Conservation (phyloP, 2,797 vertebrate genomes). For the Pangasius macronema region DNA sequence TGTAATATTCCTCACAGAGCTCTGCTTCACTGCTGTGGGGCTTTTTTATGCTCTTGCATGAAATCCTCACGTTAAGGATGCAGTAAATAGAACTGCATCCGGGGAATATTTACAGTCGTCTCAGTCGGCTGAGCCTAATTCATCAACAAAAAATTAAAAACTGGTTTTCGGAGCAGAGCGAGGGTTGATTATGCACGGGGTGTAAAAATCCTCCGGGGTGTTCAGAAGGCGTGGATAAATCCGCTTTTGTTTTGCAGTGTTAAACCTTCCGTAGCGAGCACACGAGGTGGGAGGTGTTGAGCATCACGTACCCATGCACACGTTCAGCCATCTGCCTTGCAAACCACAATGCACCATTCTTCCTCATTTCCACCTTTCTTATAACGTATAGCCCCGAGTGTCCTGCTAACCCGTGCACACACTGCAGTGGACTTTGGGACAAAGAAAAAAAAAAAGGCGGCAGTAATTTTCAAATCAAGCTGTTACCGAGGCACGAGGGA, state of each 20-base stretch:
- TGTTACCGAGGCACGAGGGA: not conserved
- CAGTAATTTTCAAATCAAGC: slow-evolving; percentile 34
- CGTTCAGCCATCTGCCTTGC: slow-evolving; percentile 25
- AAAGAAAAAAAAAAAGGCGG: not conserved
- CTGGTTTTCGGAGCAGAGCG: not conserved
- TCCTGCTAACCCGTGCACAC: not conserved
- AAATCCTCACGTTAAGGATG: slow-evolving; percentile 20
- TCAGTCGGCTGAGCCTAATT: not conserved
- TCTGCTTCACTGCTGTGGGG: not conserved
- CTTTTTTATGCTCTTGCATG: not conserved
- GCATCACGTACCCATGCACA: slow-evolving; percentile 2
- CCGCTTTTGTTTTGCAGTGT: slow-evolving; percentile 6
- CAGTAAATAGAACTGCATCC: slow-evolving; percentile 7
- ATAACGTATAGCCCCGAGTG: not conserved
- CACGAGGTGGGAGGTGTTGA: slow-evolving; percentile 28
- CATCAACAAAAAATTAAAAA: not conserved
- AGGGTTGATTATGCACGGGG: not conserved
- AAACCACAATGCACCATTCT: not conserved
- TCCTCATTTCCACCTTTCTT: not conserved
- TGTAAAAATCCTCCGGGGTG: not conserved
- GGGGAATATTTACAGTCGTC: slow-evolving; percentile 6
- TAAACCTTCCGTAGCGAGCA: slow-evolving; percentile 24
- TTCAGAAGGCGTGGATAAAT: slow-evolving; percentile 11
- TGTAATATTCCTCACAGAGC: slow-evolving; percentile 68
- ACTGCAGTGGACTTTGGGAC: not conserved